Evolutionary conservation across 2,888 invertebrate species (phyloP), one percentile per base, ranked within the genome.

Genomic region (Drosophila testacea): DNA sequence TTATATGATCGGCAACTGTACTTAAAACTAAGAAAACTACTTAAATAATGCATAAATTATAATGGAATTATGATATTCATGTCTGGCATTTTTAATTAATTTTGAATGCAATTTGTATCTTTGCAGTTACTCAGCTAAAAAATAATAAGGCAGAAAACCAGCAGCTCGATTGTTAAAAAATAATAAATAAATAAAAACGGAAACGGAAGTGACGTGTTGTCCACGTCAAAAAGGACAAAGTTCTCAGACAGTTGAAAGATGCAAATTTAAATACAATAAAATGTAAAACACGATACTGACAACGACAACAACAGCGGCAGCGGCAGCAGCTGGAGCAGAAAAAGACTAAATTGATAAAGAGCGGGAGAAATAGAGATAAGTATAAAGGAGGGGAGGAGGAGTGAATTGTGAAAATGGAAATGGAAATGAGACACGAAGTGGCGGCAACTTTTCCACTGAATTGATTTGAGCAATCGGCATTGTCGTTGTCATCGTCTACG

Each of bases 211-310:
- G 68, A 59, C 66, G 67, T 64, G 59, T 55, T 34, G 48, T 22
- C 61, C 52, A 51, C 34, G 41, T 47, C 56, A 52, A 51, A 50
- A 52, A 47, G 9, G 48, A 48, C 36, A 41, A 46, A 52, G 28
- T 61, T 55, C 51, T 78, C 76, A 71, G 76, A 69, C 79, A 71
- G 75, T 83, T 75, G 70, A 79, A 73, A 84, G 87, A 83, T 88
- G 73, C 76, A 89, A 84, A 89, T 89, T 89, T 81, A 83, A 89
- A 87, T 70, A 89, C 71, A 83, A 83, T 87, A 84, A 89, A 89
- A 89, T 84, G 88, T 84, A 79, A 87, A 84, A 74, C 79, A 77
- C 73, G 57, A 42, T 52, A 65, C 7, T 44, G 57, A 39, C 57
- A 65, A 28, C 52, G 44, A 5, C 48, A 54, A 13, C 48, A 62